Conservation (phyloP, 2,888 invertebrate genomes). For the Cinara cedri region DNA sequence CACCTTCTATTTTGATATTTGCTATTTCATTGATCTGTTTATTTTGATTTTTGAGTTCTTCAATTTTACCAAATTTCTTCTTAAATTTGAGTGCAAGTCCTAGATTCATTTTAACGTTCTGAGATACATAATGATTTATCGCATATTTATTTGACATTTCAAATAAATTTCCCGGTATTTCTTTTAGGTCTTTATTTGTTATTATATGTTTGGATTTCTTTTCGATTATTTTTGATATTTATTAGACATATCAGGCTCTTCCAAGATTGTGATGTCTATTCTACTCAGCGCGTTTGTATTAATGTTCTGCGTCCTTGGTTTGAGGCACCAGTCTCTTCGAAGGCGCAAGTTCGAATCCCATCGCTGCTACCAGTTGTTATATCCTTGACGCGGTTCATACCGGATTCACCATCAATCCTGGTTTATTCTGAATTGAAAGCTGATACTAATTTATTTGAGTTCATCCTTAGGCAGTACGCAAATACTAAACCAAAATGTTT, state of each 20-base stretch:
- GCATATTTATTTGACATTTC: not conserved
- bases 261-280: not conserved
- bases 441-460: too few relatives aligned
- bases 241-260: not conserved
- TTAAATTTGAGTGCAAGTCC: not conserved
- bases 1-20: not conserved
- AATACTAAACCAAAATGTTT: too few relatives aligned
- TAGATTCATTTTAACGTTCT: not conserved
- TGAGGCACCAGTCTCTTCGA: too few relatives aligned
- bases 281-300: not conserved
- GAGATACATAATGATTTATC: not conserved
- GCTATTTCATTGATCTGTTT: not conserved
- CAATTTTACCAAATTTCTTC: slow-evolving; percentile 6
- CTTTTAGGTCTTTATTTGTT: not conserved
- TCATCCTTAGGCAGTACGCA: too few relatives aligned
- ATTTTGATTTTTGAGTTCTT: not conserved
- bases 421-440: too few relatives aligned
- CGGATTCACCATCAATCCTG: too few relatives aligned
- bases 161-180: not conserved
- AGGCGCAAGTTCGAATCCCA: too few relatives aligned
- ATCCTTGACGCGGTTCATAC: too few relatives aligned
- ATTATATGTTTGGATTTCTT: not conserved
- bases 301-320: not conserved
- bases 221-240: not conserved
- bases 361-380: too few relatives aligned